Evolutionary conservation across 2,888 invertebrate species (phyloP).

Genomic region (Lobophora halterata): DNA sequence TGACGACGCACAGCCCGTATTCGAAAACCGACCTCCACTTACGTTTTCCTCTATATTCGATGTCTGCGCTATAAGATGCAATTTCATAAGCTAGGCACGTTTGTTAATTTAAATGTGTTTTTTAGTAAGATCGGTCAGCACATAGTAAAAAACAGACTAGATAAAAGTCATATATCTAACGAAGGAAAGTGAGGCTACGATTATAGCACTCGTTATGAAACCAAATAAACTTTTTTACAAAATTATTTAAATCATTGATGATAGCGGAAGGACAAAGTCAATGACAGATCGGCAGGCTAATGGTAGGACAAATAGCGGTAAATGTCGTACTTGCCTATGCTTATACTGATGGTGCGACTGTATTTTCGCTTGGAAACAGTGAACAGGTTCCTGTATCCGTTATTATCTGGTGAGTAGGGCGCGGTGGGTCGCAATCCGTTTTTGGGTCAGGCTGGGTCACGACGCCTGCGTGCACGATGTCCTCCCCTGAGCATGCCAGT

Average conservation of each 20-base stretch:
- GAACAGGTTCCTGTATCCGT: conserved; percentile 72
- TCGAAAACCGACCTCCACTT: conserved; percentile 73
- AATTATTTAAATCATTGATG: conserved; percentile 9
- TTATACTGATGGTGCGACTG: conserved; percentile 46
- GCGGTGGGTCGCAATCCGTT: conserved; percentile 65
- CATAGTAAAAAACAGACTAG: too few species aligned
- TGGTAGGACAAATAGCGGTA: conserved; percentile 50
- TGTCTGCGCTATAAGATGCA: conserved; percentile 18
- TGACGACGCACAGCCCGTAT: conserved; percentile 67
- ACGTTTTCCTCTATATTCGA: conserved; percentile 58
- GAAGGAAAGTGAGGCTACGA: too few species aligned
- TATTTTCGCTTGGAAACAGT: conserved; percentile 42
- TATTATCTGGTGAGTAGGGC: conserved; percentile 64
- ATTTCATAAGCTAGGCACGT: too few species aligned
- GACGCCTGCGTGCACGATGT: conserved; percentile 70
- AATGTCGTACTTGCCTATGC: too few species aligned
- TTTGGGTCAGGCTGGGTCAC: conserved; percentile 79
- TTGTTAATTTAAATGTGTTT: too few species aligned
- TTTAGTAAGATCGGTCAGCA: too few species aligned
- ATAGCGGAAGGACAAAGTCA: conserved; percentile 31
- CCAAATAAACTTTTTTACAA: too few species aligned
- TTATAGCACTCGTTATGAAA: too few species aligned
- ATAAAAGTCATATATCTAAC: background rate
- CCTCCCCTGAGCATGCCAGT: conserved; percentile 57
- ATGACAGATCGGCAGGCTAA: conserved; percentile 24